Percentiles rank a stretch among this genome's conserved stretches.
Conservation (phyloP, 2,113 vertebrate genomes). For the Dendropsophus ebraccatus region DNA sequence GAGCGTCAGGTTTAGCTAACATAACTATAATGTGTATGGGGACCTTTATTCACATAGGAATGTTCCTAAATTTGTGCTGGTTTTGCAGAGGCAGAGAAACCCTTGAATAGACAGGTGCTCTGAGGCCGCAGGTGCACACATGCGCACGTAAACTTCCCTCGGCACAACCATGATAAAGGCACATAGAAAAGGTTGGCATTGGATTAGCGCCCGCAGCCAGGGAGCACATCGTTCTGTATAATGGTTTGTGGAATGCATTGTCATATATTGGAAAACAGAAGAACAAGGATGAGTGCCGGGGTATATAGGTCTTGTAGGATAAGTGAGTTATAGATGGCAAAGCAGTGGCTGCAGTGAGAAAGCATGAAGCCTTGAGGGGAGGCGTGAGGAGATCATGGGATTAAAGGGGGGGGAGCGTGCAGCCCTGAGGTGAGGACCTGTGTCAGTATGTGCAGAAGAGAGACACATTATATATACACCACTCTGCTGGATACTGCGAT, state of each 20-base stretch:
- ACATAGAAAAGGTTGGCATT: background rate
- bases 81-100: background rate
- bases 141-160: background rate
- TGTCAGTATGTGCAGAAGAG: background rate
- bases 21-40: no score
- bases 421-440: background rate
- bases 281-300: background rate
- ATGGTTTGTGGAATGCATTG: slow-evolving; percentile 4
- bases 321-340: slow-evolving; percentile 24
- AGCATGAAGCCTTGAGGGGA: slow-evolving; percentile 1
- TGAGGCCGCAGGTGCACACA: background rate
- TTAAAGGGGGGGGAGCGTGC: slow-evolving; percentile 39
- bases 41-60: background rate
- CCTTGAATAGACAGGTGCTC: background rate
- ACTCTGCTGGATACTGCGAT: slow-evolving; percentile 43
- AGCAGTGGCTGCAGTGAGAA: background rate
- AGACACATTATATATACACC: slow-evolving; percentile 47
- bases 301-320: background rate
- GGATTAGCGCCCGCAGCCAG: background rate
- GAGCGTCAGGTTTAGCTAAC: no score
- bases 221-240: background rate
- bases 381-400: slow-evolving; percentile 51
- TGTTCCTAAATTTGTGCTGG: background rate
- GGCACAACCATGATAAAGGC: background rate
- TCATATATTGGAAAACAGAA: background rate